These are phyloP conservation scores for Acinonyx jubatus DNA, from an alignment of 2,113 vertebrate genomes.

Conservation along the genomic window DNA sequence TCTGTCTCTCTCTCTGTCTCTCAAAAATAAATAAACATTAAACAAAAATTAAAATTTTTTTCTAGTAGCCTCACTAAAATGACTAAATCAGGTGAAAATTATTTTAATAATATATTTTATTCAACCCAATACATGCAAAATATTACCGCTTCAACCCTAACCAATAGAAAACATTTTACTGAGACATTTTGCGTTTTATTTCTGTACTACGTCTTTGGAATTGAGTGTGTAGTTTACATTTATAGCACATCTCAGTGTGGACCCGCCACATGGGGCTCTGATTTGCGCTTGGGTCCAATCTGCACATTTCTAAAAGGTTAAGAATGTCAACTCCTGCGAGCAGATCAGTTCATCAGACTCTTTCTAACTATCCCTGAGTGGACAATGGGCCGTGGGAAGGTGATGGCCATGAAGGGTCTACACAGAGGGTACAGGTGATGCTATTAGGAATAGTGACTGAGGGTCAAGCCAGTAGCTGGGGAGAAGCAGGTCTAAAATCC, in stretches of 20 bases:
- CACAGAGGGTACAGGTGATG: not conserved
- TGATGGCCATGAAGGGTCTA: too few species aligned
- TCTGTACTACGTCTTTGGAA: not conserved
- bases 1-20: too few species aligned
- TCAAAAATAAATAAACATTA: too few species aligned
- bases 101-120: not conserved
- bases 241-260: not conserved
- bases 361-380: not conserved
- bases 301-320: not conserved
- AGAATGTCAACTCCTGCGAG: not conserved
- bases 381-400: not conserved
- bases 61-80: not conserved
- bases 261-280: not conserved
- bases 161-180: not conserved
- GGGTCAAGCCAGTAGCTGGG: not conserved
- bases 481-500: not conserved
- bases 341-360: not conserved
- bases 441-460: not conserved
- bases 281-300: not conserved
- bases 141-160: not conserved
- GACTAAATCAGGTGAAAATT: not conserved
- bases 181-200: not conserved
- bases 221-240: not conserved
- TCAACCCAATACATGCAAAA: not conserved
- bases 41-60: not conserved